Base-by-base conservation (phyloP, 2,797 vertebrate species). In the Scolopax bukidnonensis region DNA sequence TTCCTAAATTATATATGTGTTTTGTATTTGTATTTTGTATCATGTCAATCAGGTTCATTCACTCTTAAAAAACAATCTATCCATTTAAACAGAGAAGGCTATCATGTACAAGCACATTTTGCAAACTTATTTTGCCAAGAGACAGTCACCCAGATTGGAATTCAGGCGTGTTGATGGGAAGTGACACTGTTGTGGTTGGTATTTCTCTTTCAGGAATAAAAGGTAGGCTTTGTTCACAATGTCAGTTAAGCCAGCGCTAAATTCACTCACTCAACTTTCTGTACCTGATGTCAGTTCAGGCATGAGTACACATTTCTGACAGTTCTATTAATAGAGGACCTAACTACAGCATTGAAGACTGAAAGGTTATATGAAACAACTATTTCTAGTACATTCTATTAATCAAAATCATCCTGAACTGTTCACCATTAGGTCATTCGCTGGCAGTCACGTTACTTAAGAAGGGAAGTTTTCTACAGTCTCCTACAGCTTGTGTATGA, bases 321-420 rank as follows among this genome's bases (percentile, higher is more conserved):
- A 96, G 85, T n/a, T 92, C 97, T 97, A 96, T 97, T 97, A 96
- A 97, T 97, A 97, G 96, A 94, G 89, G 84, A 68, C 92, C 78
- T 82, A 91, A 93, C 91, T 87, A 30, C 83, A 94, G 93, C 90
- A 59, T 36, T 57, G 84, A 76, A 87, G 67, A 75, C 74, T 89
- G 94, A 93, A 95, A 95, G 93, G 79, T 92, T 96, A 92, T 81
- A 48, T 74, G 84, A 93, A 95, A 87, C 67, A 90, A 74, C 68
- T 88, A 73, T 94, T 94, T 82, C 92, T 90, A 47, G 91, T 93
- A 48, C 69, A 87, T 86, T 94, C 64, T 67, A 19, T 84, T 91
- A 90, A 95, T 85, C 77, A 83, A 59, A 93, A 81, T 78, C 7
- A 69, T 82, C 63, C 81, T 38, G 50, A 67, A 45, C 69, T 89